A percentile compares a stretch with the other conserved stretches of the same genome.
Evolutionary conservation across 2,113 vertebrate species (phyloP).

Genomic region (Leuciscus idus): DNA sequence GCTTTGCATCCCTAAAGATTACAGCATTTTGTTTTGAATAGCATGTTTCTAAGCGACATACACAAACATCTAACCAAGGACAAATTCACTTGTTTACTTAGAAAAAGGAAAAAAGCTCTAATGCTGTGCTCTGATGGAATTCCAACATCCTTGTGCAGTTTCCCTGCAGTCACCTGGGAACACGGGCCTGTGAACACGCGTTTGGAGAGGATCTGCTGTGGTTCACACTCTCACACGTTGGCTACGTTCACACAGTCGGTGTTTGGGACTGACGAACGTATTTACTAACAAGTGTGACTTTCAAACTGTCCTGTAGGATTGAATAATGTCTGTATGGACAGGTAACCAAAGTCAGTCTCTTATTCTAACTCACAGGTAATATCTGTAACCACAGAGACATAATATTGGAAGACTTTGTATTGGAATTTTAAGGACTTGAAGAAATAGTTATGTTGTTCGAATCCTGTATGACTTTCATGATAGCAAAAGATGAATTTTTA

Average conservation of each 20-base stretch:
- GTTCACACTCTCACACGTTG: conserved; percentile 11
- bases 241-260: neutral
- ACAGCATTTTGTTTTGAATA: conserved; percentile 1
- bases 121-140: conserved; percentile 18
- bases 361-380: neutral
- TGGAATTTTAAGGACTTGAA: neutral
- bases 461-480: neutral
- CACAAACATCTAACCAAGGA: conserved; percentile 28
- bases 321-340: conserved; percentile 1
- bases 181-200: conserved; percentile 2
- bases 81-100: conserved; percentile 41
- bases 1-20: neutral
- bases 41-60: conserved; percentile 34
- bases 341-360: neutral
- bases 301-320: neutral
- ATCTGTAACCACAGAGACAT: neutral
- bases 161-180: conserved; percentile 41
- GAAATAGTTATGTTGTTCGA: neutral
- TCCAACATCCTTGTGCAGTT: neutral
- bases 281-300: neutral
- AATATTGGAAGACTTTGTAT: neutral
- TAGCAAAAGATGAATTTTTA: neutral
- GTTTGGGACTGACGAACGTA: neutral
- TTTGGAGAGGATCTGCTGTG: conserved; percentile 33
- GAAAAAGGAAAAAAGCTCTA: conserved; percentile 1